Evolutionary conservation across 1,140 invertebrate species (phyloP).

Genomic region (Colletes gigas): DNA sequence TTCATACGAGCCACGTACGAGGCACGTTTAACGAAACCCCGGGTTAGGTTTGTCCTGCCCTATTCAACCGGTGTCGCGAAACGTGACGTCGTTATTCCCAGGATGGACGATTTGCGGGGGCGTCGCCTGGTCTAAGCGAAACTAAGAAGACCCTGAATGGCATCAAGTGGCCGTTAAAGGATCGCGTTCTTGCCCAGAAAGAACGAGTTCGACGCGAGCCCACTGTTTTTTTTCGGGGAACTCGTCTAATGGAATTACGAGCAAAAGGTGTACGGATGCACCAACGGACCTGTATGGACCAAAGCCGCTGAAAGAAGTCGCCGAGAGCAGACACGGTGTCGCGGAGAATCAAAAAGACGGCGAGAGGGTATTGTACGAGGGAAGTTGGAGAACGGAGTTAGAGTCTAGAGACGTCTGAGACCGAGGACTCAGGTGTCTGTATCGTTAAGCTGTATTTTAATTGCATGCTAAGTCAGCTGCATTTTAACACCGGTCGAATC

Average conservation of each 20-base stretch:
- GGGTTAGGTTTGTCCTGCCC: too few species aligned
- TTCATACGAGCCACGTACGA: constrained; percentile 1
- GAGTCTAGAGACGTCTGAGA: too few species aligned
- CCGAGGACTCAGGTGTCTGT: background rate
- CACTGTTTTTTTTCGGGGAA: background rate
- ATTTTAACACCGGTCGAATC: background rate
- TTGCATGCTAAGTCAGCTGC: background rate
- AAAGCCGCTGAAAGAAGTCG: background rate
- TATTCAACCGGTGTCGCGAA: background rate
- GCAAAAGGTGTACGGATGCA: too few species aligned
- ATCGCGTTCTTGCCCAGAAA: background rate
- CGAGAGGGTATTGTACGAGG: too few species aligned
- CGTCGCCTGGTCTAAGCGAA: too few species aligned
- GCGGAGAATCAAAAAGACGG: background rate
- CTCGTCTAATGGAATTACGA: background rate
- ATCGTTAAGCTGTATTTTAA: background rate
- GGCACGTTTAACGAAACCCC: background rate
- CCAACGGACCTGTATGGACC: background rate
- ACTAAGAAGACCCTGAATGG: background rate
- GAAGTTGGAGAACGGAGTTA: too few species aligned
- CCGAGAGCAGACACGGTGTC: background rate
- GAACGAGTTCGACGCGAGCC: background rate
- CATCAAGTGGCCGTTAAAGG: constrained; percentile 15
- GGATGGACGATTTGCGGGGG: too few species aligned
- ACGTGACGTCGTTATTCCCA: background rate